phyloP scores from a whole-genome alignment of 2,113 vertebrate species.

The Stomatorhinus ivindoensis region DNA sequence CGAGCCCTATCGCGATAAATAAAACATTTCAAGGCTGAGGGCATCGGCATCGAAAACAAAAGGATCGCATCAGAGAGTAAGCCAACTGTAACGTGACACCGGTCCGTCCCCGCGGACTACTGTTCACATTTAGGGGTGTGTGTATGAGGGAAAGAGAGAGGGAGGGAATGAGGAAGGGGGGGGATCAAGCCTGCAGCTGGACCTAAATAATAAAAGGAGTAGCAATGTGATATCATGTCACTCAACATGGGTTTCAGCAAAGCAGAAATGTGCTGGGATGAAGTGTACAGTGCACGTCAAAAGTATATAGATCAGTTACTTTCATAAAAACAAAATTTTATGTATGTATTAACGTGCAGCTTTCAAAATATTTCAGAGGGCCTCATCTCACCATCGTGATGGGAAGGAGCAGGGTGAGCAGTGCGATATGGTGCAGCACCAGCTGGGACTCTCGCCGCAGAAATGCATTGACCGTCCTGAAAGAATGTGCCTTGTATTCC shows the following conservation, averaged over 20 bases:
- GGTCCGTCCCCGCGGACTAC: background rate
- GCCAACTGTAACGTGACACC: background rate
- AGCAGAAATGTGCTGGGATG: constrained; percentile 45
- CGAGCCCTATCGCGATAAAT: background rate
- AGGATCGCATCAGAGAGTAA: background rate
- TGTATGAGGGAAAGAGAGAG: background rate
- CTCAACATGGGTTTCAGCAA: constrained; percentile 44
- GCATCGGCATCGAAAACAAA: background rate
- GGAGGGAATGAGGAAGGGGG: constrained; percentile 10
- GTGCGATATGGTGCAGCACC: constrained; percentile 83
- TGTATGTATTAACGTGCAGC: background rate
- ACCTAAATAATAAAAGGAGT: constrained; percentile 61
- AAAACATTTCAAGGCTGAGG: constrained; percentile 8
- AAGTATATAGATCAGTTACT: background rate
- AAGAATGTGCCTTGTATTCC: constrained; percentile 62
- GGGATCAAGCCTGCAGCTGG: constrained; percentile 44
- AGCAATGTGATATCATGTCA: constrained; percentile 58
- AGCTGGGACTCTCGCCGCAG: constrained; percentile 79
- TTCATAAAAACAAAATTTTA: background rate
- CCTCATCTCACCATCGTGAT: constrained; percentile 72
- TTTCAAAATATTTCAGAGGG: background rate
- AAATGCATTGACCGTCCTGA: constrained; percentile 68
- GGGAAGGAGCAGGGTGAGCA: constrained; percentile 81
- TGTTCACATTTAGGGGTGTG: background rate
- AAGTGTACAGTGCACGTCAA: constrained; percentile 28